Percentiles rank a stretch among this genome's conserved stretches.
Conservation (phyloP, 2,113 vertebrate species). For the Trichomycterus rosablanca region DNA sequence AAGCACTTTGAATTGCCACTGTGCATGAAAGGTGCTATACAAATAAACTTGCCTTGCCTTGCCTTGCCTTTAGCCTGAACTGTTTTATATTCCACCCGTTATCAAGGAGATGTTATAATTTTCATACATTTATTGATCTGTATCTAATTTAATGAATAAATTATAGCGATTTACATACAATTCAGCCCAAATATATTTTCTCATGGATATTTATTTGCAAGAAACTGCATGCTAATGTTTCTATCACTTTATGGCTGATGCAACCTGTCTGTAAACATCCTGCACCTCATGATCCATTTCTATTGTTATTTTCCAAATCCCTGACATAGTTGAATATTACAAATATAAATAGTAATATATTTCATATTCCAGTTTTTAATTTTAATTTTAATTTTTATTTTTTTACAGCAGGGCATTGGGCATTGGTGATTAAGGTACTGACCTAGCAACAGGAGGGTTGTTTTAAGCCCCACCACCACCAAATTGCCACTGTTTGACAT, state of each 20-base stretch:
- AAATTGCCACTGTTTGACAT: no score
- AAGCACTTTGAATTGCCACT: not conserved
- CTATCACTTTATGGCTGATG: constrained; percentile 6
- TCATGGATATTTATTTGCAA: constrained; percentile 4
- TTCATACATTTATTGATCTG: constrained; percentile 29
- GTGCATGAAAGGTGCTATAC: not conserved
- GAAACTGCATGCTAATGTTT: not conserved
- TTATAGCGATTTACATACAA: constrained; percentile 23
- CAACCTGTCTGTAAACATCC: not conserved
- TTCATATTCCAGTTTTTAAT: no score
- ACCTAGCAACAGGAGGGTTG: no score
- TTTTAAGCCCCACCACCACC: no score
- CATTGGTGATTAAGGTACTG: no score
- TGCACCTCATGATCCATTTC: not conserved
- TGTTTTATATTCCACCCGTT: constrained; percentile 32
- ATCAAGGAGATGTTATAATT: constrained; percentile 9
- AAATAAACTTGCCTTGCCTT: no score
- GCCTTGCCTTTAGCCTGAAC: not conserved
- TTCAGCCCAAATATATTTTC: constrained; percentile 8
- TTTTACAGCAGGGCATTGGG: no score
- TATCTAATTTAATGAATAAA: constrained; percentile 31
- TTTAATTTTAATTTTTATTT: no score
- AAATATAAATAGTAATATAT: no score
- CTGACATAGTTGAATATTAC: no score
- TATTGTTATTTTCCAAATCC: not conserved